Conservation (phyloP, 2,113 vertebrate genomes). For the Cisticola juncidis region DNA sequence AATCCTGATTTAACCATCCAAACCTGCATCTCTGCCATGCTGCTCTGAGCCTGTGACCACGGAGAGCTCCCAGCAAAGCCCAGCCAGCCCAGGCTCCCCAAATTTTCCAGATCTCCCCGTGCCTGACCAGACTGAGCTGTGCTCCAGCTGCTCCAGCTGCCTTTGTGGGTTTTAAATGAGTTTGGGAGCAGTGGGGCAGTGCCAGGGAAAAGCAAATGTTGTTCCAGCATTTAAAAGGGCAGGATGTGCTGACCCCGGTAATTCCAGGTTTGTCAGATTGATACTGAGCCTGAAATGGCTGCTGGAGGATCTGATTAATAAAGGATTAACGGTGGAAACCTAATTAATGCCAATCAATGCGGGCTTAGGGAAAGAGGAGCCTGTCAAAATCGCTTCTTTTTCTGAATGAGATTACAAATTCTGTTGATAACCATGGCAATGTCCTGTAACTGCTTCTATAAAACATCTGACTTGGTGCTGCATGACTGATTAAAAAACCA, state of each 20-base stretch:
- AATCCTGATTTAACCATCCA: not conserved
- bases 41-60: not conserved
- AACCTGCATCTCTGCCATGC: not conserved
- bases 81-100: not conserved
- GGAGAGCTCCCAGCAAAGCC: not conserved
- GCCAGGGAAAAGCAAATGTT: slow-evolving; percentile 39
- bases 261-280: slow-evolving; percentile 33
- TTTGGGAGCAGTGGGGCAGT: not conserved
- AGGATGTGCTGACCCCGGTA: slow-evolving; percentile 8
- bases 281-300: not conserved
- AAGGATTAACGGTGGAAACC: slow-evolving; percentile 34
- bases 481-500: not conserved
- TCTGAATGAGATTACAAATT: slow-evolving; percentile 29
- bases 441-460: not conserved
- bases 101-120: not conserved
- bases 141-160: slow-evolving; percentile 38
- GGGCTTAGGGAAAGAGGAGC: slow-evolving; percentile 32
- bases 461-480: slow-evolving; percentile 4
- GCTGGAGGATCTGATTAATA: slow-evolving; percentile 37
- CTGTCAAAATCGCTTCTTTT: slow-evolving; percentile 51
- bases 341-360: slow-evolving; percentile 49
- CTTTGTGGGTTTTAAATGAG: not conserved
- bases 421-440: slow-evolving; percentile 46
- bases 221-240: not conserved
- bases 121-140: not conserved